Evolutionary conservation across 37 sponge, comb jelly and placozoan species (phyloP).

Genomic region (Axinella damicornis): DNA sequence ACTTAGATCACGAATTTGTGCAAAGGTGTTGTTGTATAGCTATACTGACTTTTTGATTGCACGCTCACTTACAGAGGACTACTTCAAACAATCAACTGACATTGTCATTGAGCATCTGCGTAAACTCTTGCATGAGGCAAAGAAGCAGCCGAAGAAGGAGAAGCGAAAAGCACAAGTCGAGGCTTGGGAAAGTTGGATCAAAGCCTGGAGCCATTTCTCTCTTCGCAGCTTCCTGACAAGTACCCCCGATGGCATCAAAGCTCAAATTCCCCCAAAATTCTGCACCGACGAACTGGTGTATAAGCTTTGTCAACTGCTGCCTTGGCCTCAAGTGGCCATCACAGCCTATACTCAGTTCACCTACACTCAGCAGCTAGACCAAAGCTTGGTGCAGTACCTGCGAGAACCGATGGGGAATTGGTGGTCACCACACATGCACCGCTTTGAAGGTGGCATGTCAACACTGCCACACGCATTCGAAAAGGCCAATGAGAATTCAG

Average conservation of each 20-base stretch:
- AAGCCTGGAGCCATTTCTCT: conserved; percentile 34
- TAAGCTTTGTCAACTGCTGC: conserved; percentile 59
- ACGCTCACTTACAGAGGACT: conserved; percentile 24
- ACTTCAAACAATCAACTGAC: conserved; percentile 8
- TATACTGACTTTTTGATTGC: no score
- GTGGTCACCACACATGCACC: conserved; percentile 67
- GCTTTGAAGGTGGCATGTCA: conserved; percentile 45
- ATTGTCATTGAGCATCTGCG: conserved; percentile 19
- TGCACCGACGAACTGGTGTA: no score
- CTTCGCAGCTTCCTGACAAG: conserved; percentile 26
- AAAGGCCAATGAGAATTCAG: background rate
- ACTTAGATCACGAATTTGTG: no score
- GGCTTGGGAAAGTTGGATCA: conserved; percentile 36
- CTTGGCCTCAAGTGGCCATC: conserved; percentile 71
- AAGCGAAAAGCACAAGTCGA: background rate
- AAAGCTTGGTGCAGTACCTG: conserved; percentile 38
- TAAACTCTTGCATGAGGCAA: background rate
- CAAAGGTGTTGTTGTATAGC: no score
- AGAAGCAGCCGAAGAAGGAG: no score
- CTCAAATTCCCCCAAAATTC: no score
- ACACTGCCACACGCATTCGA: conserved; percentile 52
- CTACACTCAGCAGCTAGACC: conserved; percentile 45
- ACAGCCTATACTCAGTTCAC: conserved; percentile 27
- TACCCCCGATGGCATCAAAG: background rate
- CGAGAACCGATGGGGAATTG: conserved; percentile 56